Base-by-base conservation (phyloP, 2,113 vertebrate species). In the Erythrocercus mccallii region DNA sequence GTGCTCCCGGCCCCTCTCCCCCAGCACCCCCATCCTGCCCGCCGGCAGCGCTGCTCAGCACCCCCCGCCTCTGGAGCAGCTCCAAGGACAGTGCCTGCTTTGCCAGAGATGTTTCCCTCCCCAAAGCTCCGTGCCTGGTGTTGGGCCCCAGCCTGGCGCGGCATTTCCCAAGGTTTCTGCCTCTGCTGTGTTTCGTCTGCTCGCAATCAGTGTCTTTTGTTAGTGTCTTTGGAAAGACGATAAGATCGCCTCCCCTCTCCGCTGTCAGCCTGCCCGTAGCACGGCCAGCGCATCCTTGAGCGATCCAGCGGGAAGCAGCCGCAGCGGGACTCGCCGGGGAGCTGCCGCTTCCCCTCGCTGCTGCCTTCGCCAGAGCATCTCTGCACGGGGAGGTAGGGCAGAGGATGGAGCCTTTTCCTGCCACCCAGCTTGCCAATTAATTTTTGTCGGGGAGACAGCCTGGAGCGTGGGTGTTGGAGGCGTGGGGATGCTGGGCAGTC, bases 151-250 rank as follows among this genome's bases (percentile, higher is more conserved):
- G 95, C 69, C 42, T 44, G 71, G 48, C 37, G 27, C 21, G 16
- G 90, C 62, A 4, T 82, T 90, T 90, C 95, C 81, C 90, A 95
- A 94, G 94, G 93, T 80, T 92, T 90, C 93, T 81, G 86, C 86
- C 66, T 62, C 42, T 31, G 88, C 87, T 8, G 79, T 96, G 96
- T 96, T 96, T 92, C 93, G 95, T 95, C 96, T 96, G 92, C 92
- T 95, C 90, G 71, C 93, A 90, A 86, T 95, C 91, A 93, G 84
- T 73, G 87, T 11, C 91, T 95, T 94, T 90, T 90, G 93, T 96
- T 90, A 10, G 74, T 50, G 90, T 58, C 95, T 95, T 90, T 56
- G 81, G 51, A 25, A 73, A 66, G 91, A 28, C 51, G 92, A 88
- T 89, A 80, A 83, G 80, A 94, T 94, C 62, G 23, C 64, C 69